Evolutionary conservation across 2,113 vertebrate genomes (phyloP), one percentile per base, ranked within the genome.

Genomic region (Ellobius talpinus): DNA sequence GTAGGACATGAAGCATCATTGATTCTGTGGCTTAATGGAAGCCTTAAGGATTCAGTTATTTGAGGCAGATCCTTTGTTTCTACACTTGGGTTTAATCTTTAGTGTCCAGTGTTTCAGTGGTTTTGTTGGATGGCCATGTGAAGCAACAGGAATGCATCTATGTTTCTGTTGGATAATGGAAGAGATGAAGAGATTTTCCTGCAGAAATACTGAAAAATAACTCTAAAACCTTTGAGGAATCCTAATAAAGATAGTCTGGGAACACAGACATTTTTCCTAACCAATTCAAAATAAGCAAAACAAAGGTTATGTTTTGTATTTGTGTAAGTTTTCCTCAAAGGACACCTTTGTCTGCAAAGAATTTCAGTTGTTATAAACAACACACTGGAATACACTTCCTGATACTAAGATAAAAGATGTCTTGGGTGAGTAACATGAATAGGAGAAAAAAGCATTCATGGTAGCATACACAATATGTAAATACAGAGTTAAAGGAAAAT

Each of bases 301-400:
- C 82, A 10, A 11, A 2, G 3, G 1, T 29, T 55, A 42, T 52
- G 6, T 45, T 73, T 82, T 36, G 26, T 39, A 24, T 73, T 90
- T 29, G 39, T 23, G 13, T 47, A 23, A 12, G 7, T n/a, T 88
- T 86, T 7, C 1, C 12, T 24, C 17, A 3, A n/a, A 8, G 12
- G 45, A 58, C 7, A 24, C 2, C 4, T 47, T 76, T 21, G 3
- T 86, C 7, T 61, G 13, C 1, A 52, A 12, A 11, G 39, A 5
- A 47, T 12, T 45, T 45, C 1, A 50, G 26, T 29, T 4, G 13
- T 5, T 45, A 61, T 65, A 42, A 0, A 26, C 33, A 24, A 23
- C 47, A 79, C 21, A 26, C 12, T 65, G 31, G 45, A 12, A 4
- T 2, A 12, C 23, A 0, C 1, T 33, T 17, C 0, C 36, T 45